These are phyloP conservation scores for Cyanoramphus novaezelandiae DNA, from an alignment of 2,113 vertebrate genomes.

Conservation along the genomic window DNA sequence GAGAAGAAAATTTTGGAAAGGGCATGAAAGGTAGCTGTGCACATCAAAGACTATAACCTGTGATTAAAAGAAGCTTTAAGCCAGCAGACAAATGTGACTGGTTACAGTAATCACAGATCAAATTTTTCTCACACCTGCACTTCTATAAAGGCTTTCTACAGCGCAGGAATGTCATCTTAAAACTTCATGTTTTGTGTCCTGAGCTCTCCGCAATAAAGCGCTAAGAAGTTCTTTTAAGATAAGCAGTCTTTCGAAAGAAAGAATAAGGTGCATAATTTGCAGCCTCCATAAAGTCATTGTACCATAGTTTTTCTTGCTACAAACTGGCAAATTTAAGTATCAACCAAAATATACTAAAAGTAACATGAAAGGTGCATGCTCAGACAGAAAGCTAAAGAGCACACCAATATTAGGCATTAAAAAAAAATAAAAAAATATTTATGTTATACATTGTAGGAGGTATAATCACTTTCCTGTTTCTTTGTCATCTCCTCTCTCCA, in stretches of 20 bases:
- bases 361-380: background rate
- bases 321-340: background rate
- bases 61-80: slow-evolving; percentile 65
- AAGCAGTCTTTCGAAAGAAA: slow-evolving; percentile 11
- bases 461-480: background rate
- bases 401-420: background rate
- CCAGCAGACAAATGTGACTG: slow-evolving; percentile 40
- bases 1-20: slow-evolving; percentile 35
- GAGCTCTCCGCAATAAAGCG: background rate
- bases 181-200: slow-evolving; percentile 14
- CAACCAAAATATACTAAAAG: background rate
- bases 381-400: background rate
- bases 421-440: background rate
- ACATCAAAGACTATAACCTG: slow-evolving; percentile 45
- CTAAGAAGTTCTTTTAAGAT: slow-evolving; percentile 17
- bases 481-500: background rate
- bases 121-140: background rate
- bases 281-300: background rate
- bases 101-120: slow-evolving; percentile 48
- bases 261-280: background rate
- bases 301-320: background rate
- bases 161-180: background rate
- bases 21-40: slow-evolving; percentile 19
- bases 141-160: background rate
- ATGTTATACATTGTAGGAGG: background rate